A percentile compares a stretch with the other conserved stretches of the same genome.
Evolutionary conservation across 2,113 vertebrate species (phyloP).

Genomic region (Oreochromis aureus): DNA sequence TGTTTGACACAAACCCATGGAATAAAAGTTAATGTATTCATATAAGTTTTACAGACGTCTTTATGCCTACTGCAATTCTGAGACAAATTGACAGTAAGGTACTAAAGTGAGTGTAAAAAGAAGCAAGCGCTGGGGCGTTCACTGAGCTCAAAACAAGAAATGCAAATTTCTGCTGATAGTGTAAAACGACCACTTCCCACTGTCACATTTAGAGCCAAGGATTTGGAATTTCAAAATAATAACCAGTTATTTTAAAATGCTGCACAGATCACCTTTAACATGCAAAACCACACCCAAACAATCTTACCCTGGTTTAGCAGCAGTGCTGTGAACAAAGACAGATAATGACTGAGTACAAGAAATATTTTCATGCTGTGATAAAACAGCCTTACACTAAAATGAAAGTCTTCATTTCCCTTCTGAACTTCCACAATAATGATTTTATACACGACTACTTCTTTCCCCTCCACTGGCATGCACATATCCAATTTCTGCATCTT

Average conservation of each 20-base stretch:
- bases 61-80: accelerated
- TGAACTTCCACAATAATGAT: background rate
- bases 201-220: background rate
- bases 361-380: background rate
- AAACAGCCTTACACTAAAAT: background rate
- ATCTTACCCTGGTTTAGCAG: constrained; percentile 84
- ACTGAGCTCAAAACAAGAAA: background rate
- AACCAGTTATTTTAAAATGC: background rate
- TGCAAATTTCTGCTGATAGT: background rate
- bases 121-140: background rate
- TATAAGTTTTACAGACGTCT: background rate
- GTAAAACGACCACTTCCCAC: background rate
- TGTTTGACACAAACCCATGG: background rate
- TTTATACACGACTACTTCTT: background rate
- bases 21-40: background rate
- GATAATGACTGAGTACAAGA: constrained; percentile 28
- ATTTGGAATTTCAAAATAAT: background rate
- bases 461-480: background rate
- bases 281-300: background rate
- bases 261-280: constrained; percentile 12
- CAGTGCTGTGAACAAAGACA: constrained; percentile 71
- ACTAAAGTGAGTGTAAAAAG: background rate
- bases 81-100: background rate
- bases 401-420: background rate
- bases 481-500: background rate